These are phyloP conservation scores for Drosophila micromelanica DNA, from an alignment of 1,140 invertebrate genomes.

Conservation along the genomic window DNA sequence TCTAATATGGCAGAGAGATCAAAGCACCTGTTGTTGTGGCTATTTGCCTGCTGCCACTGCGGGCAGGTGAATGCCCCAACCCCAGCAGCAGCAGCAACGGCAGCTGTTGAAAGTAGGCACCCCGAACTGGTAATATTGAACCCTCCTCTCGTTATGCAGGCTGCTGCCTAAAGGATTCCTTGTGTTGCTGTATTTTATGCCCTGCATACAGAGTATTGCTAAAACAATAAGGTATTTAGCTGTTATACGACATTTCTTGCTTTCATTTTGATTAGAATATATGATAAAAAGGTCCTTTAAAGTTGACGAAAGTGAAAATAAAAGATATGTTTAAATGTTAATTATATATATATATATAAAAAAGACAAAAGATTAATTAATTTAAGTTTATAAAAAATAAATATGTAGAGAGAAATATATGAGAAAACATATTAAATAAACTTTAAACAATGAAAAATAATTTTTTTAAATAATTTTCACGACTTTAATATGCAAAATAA, in stretches of 20 bases:
- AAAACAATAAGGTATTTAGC: background rate
- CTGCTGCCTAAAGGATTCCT: slow-evolving; percentile 6
- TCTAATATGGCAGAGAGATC: slow-evolving; percentile 31
- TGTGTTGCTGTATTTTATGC: background rate
- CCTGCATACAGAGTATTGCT: background rate
- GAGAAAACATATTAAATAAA: no score
- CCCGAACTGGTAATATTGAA: slow-evolving; percentile 16
- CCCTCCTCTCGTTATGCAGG: slow-evolving; percentile 6
- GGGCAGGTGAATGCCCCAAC: slow-evolving; percentile 62
- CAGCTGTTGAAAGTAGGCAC: slow-evolving; percentile 58
- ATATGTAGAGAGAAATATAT: no score
- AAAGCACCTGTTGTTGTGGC: slow-evolving; percentile 69
- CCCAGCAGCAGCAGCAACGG: slow-evolving; percentile 5
- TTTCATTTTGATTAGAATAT: no score
- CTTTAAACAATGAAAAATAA: no score
- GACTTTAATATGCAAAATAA: no score
- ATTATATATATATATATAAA: no score
- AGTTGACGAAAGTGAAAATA: no score
- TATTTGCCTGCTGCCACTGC: slow-evolving; percentile 44
- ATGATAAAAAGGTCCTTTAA: no score
- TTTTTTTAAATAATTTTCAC: no score
- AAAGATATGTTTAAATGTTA: no score
- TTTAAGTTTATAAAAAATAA: no score
- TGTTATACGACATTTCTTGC: background rate
- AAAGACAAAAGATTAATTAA: no score